These are phyloP conservation scores for Lasaia peninsularis DNA, from an alignment of 1,140 invertebrate genomes.

Conservation along the genomic window DNA sequence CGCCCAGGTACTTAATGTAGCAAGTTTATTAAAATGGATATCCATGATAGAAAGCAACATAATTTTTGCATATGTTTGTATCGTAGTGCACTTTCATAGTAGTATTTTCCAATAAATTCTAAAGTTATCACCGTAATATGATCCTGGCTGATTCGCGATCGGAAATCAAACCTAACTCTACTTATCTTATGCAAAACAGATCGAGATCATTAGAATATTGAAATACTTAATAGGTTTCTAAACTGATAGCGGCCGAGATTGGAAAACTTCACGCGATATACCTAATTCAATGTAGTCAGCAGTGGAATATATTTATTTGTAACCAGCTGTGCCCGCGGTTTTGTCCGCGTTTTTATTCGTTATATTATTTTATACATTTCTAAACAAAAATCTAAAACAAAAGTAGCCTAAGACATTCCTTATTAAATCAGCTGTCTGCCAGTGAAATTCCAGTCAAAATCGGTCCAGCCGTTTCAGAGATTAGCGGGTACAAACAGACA, in stretches of 20 bases:
- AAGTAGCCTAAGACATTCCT: too few species aligned
- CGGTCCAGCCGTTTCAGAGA: constrained; percentile 19
- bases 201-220: neutral
- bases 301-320: neutral
- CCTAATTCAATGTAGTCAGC: neutral
- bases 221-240: neutral
- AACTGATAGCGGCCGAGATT: neutral
- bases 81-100: too few species aligned
- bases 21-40: too few species aligned
- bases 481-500: constrained; percentile 3
- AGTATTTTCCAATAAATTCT: neutral
- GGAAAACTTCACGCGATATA: neutral
- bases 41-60: too few species aligned
- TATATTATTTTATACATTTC: too few species aligned
- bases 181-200: constrained; percentile 4
- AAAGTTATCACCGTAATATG: neutral
- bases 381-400: too few species aligned
- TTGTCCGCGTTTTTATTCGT: too few species aligned
- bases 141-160: neutral
- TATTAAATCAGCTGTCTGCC: too few species aligned
- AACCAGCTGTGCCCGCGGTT: too few species aligned
- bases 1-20: too few species aligned
- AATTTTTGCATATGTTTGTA: too few species aligned
- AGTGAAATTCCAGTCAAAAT: constrained; percentile 19
- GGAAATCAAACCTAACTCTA: neutral